Conservation (phyloP, 2,888 invertebrate species). For the Kuschelorhynchus macadamiae region DNA sequence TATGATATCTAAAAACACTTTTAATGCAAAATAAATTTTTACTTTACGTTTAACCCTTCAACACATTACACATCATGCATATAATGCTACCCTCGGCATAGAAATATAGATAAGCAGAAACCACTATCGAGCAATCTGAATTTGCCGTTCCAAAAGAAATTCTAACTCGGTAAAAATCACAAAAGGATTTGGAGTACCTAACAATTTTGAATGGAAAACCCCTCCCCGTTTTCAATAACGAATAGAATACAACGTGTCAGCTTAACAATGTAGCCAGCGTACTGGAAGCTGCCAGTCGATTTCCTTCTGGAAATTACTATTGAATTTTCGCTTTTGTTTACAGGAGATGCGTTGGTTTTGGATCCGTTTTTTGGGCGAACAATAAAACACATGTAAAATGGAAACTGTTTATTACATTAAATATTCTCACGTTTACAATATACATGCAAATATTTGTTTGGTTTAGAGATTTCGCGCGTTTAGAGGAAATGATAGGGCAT, state of each 20-base stretch:
- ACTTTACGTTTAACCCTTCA: no score
- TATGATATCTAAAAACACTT: no score
- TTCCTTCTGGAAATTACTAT: slow-evolving; percentile 49
- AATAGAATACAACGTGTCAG: slow-evolving; percentile 48
- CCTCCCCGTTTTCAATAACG: slow-evolving; percentile 12
- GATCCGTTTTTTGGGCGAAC: slow-evolving; percentile 1
- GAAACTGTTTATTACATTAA: not conserved
- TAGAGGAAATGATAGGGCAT: no score
- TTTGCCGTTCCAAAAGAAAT: not conserved
- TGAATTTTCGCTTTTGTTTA: slow-evolving; percentile 40
- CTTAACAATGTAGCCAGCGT: slow-evolving; percentile 41
- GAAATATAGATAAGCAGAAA: no score
- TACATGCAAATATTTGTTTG: not conserved
- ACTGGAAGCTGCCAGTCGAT: slow-evolving; percentile 48
- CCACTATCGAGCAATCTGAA: not conserved
- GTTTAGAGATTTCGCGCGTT: not conserved
- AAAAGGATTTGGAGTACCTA: slow-evolving; percentile 31
- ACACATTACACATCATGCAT: no score
- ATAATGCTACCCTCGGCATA: no score
- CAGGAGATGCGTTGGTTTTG: slow-evolving; percentile 16
- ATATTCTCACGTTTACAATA: not conserved
- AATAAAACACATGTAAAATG: slow-evolving; percentile 9
- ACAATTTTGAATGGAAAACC: slow-evolving; percentile 27
- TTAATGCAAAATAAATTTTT: no score
- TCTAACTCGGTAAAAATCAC: slow-evolving; percentile 25